phyloP scores from a whole-genome alignment of 2,888 invertebrate genomes.

The Stratiomys singularior region DNA sequence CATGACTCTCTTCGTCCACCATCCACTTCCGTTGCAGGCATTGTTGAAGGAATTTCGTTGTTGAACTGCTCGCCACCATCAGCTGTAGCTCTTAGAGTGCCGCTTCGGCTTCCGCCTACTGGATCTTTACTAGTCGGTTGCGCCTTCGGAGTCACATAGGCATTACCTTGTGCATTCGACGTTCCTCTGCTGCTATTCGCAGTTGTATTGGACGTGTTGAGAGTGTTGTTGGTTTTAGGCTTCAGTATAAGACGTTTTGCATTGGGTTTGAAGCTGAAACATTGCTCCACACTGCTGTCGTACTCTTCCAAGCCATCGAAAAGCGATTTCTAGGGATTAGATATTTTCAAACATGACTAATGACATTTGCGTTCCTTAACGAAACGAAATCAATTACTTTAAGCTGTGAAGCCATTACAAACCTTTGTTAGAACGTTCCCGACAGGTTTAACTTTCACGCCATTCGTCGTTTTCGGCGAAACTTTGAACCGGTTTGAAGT shows the following conservation, averaged over 20 bases:
- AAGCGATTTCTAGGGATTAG: slow-evolving; percentile 71
- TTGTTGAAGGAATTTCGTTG: slow-evolving; percentile 36
- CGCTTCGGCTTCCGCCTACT: neutral
- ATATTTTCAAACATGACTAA: slow-evolving; percentile 48
- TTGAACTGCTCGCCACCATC: slow-evolving; percentile 26
- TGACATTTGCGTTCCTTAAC: neutral
- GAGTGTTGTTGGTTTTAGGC: slow-evolving; percentile 63
- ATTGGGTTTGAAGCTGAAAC: slow-evolving; percentile 70
- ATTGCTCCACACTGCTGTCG: slow-evolving; percentile 73
- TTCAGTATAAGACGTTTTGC: slow-evolving; percentile 81
- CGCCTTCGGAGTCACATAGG: neutral
- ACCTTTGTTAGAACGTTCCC: slow-evolving; percentile 59
- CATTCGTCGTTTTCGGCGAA: slow-evolving; percentile 68
- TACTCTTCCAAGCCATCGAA: slow-evolving; percentile 90
- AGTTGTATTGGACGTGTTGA: slow-evolving; percentile 11
- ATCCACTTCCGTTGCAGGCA: slow-evolving; percentile 26
- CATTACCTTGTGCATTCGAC: neutral
- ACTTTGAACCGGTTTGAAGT: slow-evolving; percentile 69
- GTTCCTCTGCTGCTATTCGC: slow-evolving; percentile 7
- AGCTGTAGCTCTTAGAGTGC: neutral
- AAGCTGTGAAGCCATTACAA: neutral
- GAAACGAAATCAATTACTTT: neutral
- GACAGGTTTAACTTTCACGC: slow-evolving; percentile 67
- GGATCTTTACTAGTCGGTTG: neutral
- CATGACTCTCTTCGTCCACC: slow-evolving; percentile 59